Base-by-base conservation (phyloP, 1,140 invertebrate genomes). In the Oryctes rhinoceros region DNA sequence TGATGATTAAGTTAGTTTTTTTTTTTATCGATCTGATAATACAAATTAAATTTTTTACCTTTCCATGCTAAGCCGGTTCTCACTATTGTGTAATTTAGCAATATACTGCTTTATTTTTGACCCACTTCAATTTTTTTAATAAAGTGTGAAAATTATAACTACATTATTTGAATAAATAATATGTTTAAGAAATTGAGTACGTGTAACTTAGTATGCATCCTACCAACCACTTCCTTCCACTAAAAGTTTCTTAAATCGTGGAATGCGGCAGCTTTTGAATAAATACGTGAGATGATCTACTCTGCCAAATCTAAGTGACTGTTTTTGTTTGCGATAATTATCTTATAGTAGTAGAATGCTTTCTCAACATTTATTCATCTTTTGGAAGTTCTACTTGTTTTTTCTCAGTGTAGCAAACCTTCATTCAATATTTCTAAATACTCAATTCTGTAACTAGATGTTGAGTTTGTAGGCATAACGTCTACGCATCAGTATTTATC, bases 71-170 rank as follows among this genome's bases (percentile, higher is more conserved):
- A 77, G 76, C 11, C 76, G 76, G 30, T 78, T 59, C n/a, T 78
- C 20, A 71, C 10, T 24, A 18, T 65, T 74, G 30, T 79, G 44
- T 67, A 71, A 71, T 15, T 71, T 71, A 71, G 77, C 48, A 65
- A 59, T 62, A 53, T 78, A 37, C 24, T 78, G 65, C 78, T 79
- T 79, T 20, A 59, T 65, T 20, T 39, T 78, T n/a, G 39, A 49
- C 48, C 77, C 35, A 39, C 39, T 49, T 44, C 39, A 44, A 44
- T 10, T 47, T 53, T 77, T 80, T 77, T 77, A 62, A 67, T 77
- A 77, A 80, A 62, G 79, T 80, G 79, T 80, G 79, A 80, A 80
- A 80, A 80, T 80, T 77, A 65, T 80, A 80, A 59, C 75, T 53
- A 49, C 35, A 30, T 78, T 59, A 79, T 79, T 79, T 79, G 37